These are phyloP conservation scores for Drosophila vallismaia DNA, from an alignment of 2,888 invertebrate genomes.

Conservation along the genomic window DNA sequence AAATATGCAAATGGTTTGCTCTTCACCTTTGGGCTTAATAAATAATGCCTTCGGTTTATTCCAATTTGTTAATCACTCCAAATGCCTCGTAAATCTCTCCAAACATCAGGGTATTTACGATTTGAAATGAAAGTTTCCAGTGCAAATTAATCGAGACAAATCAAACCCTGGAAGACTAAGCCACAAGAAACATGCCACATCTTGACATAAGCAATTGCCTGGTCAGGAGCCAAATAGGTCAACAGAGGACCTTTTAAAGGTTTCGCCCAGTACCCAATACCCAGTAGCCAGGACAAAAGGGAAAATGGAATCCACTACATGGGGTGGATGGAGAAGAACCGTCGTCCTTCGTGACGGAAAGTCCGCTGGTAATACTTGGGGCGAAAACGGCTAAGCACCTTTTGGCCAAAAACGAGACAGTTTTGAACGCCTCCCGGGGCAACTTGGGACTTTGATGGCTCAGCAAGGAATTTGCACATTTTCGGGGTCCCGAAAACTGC, in stretches of 20 bases:
- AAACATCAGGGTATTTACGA: not conserved
- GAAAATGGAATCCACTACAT: not conserved
- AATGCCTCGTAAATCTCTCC: not conserved
- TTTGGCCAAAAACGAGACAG: conserved; percentile 22
- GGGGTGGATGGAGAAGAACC: not conserved
- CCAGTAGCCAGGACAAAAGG: not conserved
- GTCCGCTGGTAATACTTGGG: conserved; percentile 8
- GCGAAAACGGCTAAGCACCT: conserved; percentile 35
- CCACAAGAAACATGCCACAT: conserved; percentile 37
- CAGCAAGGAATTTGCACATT: conserved; percentile 61
- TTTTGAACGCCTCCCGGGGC: conserved; percentile 24
- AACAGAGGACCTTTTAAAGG: conserved; percentile 5
- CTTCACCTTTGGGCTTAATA: not conserved
- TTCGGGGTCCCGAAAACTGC: conserved; percentile 46
- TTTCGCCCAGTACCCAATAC: conserved; percentile 1
- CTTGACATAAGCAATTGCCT: conserved; percentile 34
- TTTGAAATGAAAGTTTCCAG: conserved; percentile 22
- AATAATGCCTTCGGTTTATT: conserved; percentile 6
- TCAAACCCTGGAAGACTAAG: conserved; percentile 25
- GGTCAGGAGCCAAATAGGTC: conserved; percentile 34
- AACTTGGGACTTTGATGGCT: conserved; percentile 38
- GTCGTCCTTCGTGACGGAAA: not conserved
- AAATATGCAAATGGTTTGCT: not conserved
- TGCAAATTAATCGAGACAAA: conserved; percentile 42
- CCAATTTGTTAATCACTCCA: conserved; percentile 12